Base-by-base conservation (phyloP, 2,113 vertebrate genomes). In the Istiophorus platypterus region DNA sequence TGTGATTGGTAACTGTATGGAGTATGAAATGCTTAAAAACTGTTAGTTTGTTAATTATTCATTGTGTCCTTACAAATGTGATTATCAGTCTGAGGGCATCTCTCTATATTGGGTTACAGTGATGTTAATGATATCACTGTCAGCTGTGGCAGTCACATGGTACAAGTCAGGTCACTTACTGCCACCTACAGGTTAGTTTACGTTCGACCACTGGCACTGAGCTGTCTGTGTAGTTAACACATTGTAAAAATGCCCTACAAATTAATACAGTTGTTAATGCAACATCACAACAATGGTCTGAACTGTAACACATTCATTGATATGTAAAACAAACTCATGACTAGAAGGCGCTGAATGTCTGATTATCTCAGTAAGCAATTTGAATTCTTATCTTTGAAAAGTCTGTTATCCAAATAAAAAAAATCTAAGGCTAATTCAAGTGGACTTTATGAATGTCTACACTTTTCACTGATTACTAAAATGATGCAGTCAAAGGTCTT, bases 131-230 rank as follows among this genome's bases (percentile, higher is more conserved):
- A 0, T 57, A 73, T 49, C 39, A 56, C 45, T 49, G 42, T 27
- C 64, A 72, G 14, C 27, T 68, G 37, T 37, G 68, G 15, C 58
- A 61, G 65, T 29, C 56, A 31, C 15, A 69, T n/a, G 39, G 31
- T 9, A 42, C 52, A 65, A 24, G 52, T 59, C 20, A 12, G 52
- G 59, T 6, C 49, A 41, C 61, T 59, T 76, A 66, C 83, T 88
- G 87, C 83, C 88, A 67, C 63, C 90, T 89, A 59, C 54, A 70
- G 86, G 80, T 54, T n/a, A 59, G 8, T 41, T 56, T 7, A 7
- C 56, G 66, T 22, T 52, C 13, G 31, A 66, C 81, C 70, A 62
- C n/a, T 47, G 26, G 3, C 31, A 42, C 41, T 62, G 49, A 3
- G 6, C 41, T 59, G 42, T 11, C 10, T 64, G 47, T 37, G 47